Conservation (phyloP, 64 coral and sea anemone species). For the Hydrozoanthus tunicans region DNA sequence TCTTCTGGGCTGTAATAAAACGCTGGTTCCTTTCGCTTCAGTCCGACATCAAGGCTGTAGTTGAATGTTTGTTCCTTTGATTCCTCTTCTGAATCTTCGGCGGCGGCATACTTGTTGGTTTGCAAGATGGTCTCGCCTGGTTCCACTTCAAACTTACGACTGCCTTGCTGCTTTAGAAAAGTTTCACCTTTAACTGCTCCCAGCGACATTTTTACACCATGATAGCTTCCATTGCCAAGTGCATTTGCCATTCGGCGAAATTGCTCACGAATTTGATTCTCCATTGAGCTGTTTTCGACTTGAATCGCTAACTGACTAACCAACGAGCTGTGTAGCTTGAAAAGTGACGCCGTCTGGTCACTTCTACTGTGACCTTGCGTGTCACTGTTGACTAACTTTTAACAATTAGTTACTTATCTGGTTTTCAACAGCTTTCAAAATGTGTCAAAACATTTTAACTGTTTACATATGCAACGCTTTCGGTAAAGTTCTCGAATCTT, state of each 20-base stretch:
- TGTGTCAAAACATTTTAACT: too few species aligned
- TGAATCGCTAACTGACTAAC: not conserved
- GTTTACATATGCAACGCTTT: too few species aligned
- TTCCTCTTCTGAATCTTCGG: not conserved
- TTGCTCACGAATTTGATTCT: constrained; percentile 44
- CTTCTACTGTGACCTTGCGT: not conserved
- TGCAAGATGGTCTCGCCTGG: constrained; percentile 21
- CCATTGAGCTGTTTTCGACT: not conserved
- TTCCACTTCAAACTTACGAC: constrained; percentile 30
- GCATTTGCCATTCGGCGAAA: constrained; percentile 29
- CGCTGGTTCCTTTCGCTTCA: constrained; percentile 28
- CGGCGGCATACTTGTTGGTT: constrained; percentile 13
- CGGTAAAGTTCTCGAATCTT: too few species aligned
- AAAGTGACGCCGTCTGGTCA: not conserved
- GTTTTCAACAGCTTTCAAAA: not conserved
- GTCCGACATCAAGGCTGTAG: constrained; percentile 39
- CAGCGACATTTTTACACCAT: constrained; percentile 37
- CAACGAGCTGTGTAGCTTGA: not conserved
- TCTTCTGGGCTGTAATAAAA: constrained; percentile 39
- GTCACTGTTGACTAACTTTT: not conserved
- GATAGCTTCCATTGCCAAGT: constrained; percentile 2
- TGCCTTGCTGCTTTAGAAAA: constrained; percentile 10
- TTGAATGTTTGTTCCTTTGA: not conserved
- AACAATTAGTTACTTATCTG: not conserved
- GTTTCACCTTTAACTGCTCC: constrained; percentile 41